Conservation (phyloP, 2,888 invertebrate species). For the Apantesis nais region DNA sequence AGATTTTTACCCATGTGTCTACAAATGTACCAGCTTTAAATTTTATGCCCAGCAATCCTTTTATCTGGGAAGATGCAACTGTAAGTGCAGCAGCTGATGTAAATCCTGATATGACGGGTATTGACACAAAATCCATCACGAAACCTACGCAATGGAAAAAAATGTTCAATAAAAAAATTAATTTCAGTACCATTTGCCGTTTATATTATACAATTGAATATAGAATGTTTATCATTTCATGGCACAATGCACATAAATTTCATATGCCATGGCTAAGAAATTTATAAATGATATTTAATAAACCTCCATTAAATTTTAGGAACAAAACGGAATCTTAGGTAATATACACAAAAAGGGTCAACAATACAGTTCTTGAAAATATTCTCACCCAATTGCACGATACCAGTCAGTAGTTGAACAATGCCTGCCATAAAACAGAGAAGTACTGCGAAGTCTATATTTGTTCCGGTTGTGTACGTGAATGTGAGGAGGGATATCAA, state of each 20-base stretch:
- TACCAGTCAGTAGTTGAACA: conserved; percentile 87
- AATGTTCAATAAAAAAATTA: background rate
- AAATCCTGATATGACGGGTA: conserved; percentile 91
- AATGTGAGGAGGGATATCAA: conserved; percentile 90
- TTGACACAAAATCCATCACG: conserved; percentile 90
- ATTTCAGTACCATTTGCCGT: background rate
- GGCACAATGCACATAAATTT: background rate
- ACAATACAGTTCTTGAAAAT: background rate
- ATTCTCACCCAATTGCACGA: conserved; percentile 87
- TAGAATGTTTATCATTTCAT: background rate
- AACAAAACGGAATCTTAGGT: background rate
- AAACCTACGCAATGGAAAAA: conserved; percentile 83
- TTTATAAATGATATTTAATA: background rate
- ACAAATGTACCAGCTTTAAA: conserved; percentile 87
- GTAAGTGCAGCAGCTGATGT: conserved; percentile 91
- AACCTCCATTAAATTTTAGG: background rate
- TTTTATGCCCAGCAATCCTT: conserved; percentile 87
- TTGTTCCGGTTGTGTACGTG: conserved; percentile 86
- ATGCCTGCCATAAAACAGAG: conserved; percentile 88
- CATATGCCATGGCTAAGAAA: background rate
- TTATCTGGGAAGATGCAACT: conserved; percentile 91
- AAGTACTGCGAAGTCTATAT: conserved; percentile 87
- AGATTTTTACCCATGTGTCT: conserved; percentile 86
- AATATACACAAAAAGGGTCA: background rate
- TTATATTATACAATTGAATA: background rate